Percentiles rank a stretch among this genome's conserved stretches.
Evolutionary conservation across 2,113 vertebrate species (phyloP).

Genomic region (Bombycilla garrulus): DNA sequence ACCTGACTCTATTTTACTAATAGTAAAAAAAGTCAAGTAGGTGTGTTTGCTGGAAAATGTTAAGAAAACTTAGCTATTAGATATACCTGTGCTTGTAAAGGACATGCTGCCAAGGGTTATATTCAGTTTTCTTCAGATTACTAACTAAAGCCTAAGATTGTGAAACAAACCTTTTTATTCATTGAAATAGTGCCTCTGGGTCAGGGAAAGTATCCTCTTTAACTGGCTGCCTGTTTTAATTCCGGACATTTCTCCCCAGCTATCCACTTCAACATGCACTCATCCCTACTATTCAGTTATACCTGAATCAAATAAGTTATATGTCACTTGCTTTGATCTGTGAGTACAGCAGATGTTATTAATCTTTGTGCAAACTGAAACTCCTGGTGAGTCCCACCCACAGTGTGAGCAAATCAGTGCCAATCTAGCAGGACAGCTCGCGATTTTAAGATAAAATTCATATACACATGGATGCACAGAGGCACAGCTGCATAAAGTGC

Average conservation of each 20-base stretch:
- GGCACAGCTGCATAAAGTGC: accelerated
- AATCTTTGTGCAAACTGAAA: not conserved
- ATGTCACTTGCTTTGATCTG: not conserved
- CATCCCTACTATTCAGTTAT: not conserved
- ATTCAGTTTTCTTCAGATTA: not conserved
- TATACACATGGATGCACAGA: too few species aligned
- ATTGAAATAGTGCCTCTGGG: not conserved
- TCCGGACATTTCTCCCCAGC: not conserved
- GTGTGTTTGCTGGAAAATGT: not conserved
- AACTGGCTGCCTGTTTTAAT: not conserved
- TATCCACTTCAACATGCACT: not conserved
- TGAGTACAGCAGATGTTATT: not conserved
- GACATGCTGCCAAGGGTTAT: not conserved
- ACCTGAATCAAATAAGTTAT: not conserved
- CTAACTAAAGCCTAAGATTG: not conserved
- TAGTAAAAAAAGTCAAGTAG: not conserved
- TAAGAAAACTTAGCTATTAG: not conserved
- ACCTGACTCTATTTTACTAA: not conserved
- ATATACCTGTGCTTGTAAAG: not conserved
- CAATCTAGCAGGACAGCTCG: accelerated
- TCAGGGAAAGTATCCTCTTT: not conserved
- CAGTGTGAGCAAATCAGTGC: not conserved
- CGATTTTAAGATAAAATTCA: not conserved
- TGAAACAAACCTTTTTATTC: not conserved
- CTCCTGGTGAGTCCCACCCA: accelerated